Conservation (phyloP, 2,797 vertebrate genomes). For the Chaetodon trifasciatus region DNA sequence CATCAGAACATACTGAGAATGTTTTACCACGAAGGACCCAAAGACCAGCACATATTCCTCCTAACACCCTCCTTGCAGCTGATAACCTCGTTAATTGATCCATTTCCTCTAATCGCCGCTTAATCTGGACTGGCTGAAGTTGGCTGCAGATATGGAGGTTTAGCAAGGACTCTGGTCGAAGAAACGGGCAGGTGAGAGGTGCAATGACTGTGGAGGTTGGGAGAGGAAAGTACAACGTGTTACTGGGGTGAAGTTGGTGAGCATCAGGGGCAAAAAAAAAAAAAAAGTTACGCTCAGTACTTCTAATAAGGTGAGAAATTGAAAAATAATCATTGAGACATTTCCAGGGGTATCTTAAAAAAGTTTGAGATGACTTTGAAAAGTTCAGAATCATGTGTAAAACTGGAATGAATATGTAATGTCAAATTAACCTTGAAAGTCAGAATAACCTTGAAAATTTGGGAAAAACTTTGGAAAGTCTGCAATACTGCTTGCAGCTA, state of each 20-base stretch:
- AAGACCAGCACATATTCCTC: not conserved
- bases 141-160: not conserved
- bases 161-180: not conserved
- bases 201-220: not conserved
- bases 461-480: not conserved
- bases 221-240: not conserved
- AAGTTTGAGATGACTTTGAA: too few relatives aligned
- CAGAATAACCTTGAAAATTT: not conserved
- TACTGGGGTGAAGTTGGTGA: not conserved
- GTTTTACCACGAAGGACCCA: not conserved
- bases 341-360: too few relatives aligned
- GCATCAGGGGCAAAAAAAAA: too few relatives aligned
- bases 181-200: not conserved
- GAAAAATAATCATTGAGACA: too few relatives aligned
- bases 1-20: not conserved
- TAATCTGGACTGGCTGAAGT: constrained; percentile 5
- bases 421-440: not conserved
- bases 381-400: too few relatives aligned
- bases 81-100: constrained; percentile 34
- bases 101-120: constrained; percentile 11
- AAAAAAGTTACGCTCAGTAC: not conserved
- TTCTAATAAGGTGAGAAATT: not conserved
- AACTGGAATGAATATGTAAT: too few relatives aligned
- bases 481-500: not conserved
- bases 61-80: not conserved